Percentiles rank a stretch among this genome's conserved stretches.
These are phyloP conservation scores for Sebastes alutus DNA, from an alignment of 2,797 vertebrate genomes.

Conservation along the genomic window DNA sequence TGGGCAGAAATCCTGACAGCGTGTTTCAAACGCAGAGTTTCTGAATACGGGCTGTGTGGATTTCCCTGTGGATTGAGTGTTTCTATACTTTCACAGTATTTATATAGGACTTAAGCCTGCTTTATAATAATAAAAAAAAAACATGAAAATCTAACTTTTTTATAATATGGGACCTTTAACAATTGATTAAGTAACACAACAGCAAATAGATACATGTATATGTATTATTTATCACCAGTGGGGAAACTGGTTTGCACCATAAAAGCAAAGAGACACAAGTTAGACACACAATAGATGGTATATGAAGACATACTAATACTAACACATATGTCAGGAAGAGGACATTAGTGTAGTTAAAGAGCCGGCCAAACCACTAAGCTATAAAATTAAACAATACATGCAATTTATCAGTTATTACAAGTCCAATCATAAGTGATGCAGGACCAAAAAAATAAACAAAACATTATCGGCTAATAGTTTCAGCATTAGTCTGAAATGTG, in stretches of 20 bases:
- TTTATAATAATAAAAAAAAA: too few relatives aligned
- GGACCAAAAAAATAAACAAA: background rate
- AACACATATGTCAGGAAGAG: background rate
- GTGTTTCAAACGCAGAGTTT: too few relatives aligned
- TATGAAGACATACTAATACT: background rate
- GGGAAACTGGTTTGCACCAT: background rate
- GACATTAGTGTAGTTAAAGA: too few relatives aligned
- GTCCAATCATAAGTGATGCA: too few relatives aligned
- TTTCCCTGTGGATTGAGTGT: too few relatives aligned
- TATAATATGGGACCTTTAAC: background rate
- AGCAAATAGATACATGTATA: background rate
- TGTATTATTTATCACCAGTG: background rate
- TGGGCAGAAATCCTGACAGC: too few relatives aligned
- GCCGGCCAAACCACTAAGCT: too few relatives aligned
- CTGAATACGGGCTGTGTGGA: too few relatives aligned
- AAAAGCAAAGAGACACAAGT: background rate
- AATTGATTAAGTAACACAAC: background rate
- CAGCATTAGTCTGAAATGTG: background rate
- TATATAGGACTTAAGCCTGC: too few relatives aligned
- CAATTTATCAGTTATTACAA: background rate
- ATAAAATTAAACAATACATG: too few relatives aligned
- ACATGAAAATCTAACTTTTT: too few relatives aligned
- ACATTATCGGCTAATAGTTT: background rate
- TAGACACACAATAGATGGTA: background rate
- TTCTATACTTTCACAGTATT: too few relatives aligned